Evolutionary conservation across 2,797 vertebrate species (phyloP).

Genomic region (Pipistrellus nathusii): DNA sequence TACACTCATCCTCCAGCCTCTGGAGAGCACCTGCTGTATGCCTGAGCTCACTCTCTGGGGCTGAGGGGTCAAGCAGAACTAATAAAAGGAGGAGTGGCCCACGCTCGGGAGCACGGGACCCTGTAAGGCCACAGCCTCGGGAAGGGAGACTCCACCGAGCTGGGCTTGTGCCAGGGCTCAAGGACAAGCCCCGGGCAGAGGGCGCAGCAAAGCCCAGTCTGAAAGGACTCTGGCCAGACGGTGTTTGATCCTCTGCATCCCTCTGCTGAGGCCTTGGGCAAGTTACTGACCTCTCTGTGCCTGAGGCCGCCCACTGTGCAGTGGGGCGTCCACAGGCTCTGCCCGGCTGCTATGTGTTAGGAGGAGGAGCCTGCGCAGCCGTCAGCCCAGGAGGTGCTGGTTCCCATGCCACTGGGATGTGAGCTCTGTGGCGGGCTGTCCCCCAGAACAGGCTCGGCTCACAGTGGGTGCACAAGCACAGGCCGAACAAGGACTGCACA

Average conservation of each 20-base stretch:
- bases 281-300: background rate
- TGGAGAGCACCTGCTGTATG: background rate
- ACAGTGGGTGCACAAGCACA: background rate
- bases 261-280: background rate
- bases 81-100: background rate
- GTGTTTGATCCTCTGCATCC: background rate
- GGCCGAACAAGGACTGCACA: no score
- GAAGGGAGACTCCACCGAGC: background rate
- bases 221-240: background rate
- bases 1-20: no score
- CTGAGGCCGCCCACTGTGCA: background rate
- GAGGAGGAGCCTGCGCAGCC: background rate
- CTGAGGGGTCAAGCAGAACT: background rate
- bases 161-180: background rate
- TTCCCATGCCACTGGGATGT: background rate
- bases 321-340: background rate
- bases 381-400: accelerated
- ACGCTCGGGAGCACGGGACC: background rate
- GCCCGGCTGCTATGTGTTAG: no score
- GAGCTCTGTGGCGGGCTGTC: background rate
- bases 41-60: no score
- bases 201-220: background rate
- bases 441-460: background rate
- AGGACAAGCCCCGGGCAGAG: background rate
- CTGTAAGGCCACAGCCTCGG: background rate